Conservation (phyloP, 2,113 vertebrate genomes). For the Petaurus breviceps region DNA sequence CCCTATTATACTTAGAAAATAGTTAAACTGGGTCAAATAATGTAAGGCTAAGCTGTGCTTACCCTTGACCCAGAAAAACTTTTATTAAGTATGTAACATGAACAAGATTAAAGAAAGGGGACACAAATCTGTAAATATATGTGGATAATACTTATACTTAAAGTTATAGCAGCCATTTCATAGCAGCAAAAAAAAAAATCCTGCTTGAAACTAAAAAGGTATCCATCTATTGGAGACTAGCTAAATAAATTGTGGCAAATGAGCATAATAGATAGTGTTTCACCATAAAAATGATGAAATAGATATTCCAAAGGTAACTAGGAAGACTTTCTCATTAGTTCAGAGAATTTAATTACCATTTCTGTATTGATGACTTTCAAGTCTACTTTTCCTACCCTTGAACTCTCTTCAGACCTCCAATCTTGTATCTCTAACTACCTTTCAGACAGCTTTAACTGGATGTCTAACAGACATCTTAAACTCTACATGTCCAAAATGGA, state of each 20-base stretch:
- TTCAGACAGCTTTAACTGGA: neutral
- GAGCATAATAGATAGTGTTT: neutral
- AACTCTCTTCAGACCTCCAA: neutral
- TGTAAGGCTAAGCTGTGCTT: neutral
- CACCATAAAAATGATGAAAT: neutral
- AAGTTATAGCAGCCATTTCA: neutral
- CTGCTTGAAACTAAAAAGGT: neutral
- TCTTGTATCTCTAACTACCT: neutral
- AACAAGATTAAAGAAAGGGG: no score
- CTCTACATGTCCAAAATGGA: neutral
- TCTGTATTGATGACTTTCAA: neutral
- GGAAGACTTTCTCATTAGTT: neutral
- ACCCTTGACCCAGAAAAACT: neutral
- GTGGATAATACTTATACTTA: no score
- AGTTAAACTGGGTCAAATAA: neutral
- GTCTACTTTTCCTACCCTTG: neutral
- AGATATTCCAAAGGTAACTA: neutral
- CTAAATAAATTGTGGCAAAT: neutral
- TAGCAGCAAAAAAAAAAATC: neutral
- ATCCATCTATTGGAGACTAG: neutral
- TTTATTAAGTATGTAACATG: neutral
- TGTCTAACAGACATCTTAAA: neutral
- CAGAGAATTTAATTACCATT: neutral
- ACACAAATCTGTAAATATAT: neutral
- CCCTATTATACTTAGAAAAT: neutral